Evolutionary conservation across 2,113 vertebrate species (phyloP), one percentile per base, ranked within the genome.

Genomic region (Campylomormyrus numenius): DNA sequence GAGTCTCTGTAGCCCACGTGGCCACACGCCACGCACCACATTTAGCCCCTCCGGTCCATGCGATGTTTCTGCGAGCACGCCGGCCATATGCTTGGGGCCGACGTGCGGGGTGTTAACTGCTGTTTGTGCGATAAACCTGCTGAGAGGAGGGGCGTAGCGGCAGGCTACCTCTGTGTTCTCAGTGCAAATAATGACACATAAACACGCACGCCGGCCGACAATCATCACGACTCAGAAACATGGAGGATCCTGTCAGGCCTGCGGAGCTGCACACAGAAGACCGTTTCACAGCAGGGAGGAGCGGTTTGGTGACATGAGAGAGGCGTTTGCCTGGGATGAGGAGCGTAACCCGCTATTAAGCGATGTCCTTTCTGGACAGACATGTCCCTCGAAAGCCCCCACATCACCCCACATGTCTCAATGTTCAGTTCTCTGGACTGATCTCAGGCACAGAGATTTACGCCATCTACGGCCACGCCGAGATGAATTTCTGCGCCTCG

Each of bases 101-200:
- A 87, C 85, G n/a, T 39, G 50, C 31, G 50, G 49, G 15, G 85
- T 87, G 85, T 53, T 48, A 86, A 86, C n/a, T 86, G 48, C 84
- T 86, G 84, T 48, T 86, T 86, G 45, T 50, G 84, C 45, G 11
- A 86, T 49, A 86, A 27, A 86, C 45, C 83, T 49, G 46, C 83
- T 85, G 74, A 39, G 74, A 80, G 74, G 35, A 80, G 8, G 74
- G 35, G 13, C 35, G 35, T 80, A 42, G 1, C 31, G 35, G 35
- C 74, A 80, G 74, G 74, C 35, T 19, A 80, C 74, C 74, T 80
- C 35, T 17, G 74, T 80, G 74, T 42, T 80, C 46, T 49, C 42
- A 45, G 39, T 85, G 45, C 83, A 49, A n/a, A 42, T 49, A 86
- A 86, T 49, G 45, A 50, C 84, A 48, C 24, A 86, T 86, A 86